Conservation (phyloP, 2,888 invertebrate genomes). For the Drosophila paracracens region DNA sequence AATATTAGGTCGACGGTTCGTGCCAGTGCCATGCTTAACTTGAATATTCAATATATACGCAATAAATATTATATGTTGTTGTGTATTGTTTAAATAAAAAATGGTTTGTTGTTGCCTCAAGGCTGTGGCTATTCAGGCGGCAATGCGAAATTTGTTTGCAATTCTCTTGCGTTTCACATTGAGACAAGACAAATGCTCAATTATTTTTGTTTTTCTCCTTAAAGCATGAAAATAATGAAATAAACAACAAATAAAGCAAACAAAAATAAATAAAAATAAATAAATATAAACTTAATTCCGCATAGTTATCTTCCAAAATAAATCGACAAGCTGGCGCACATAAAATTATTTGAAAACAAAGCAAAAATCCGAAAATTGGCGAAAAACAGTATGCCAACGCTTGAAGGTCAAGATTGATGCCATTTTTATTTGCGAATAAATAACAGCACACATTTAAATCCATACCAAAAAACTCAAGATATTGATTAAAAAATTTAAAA, state of each 20-base stretch:
- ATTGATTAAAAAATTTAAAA: neutral
- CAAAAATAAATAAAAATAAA: conserved; percentile 24
- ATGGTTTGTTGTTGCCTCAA: conserved; percentile 51
- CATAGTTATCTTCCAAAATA: conserved; percentile 18
- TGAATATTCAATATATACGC: conserved; percentile 31
- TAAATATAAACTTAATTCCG: conserved; percentile 42
- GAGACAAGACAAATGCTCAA: conserved; percentile 49
- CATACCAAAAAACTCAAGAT: neutral
- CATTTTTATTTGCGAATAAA: conserved; percentile 11
- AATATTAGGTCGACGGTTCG: conserved; percentile 59
- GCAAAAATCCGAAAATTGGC: neutral
- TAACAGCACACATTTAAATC: neutral
- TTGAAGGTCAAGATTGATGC: conserved; percentile 20
- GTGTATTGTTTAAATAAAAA: conserved; percentile 42
- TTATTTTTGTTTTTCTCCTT: conserved; percentile 42
- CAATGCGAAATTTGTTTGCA: conserved; percentile 67
- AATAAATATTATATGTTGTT: conserved; percentile 30
- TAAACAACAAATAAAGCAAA: conserved; percentile 19
- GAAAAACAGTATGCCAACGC: conserved; percentile 4
- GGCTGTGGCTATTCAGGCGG: conserved; percentile 68
- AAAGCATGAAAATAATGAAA: conserved; percentile 22
- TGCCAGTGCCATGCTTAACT: conserved; percentile 34
- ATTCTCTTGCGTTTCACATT: conserved; percentile 44
- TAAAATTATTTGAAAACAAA: conserved; percentile 9
- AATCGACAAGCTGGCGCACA: neutral